Base-by-base conservation (phyloP, 1,140 invertebrate species). In the Calephelis nemesis region DNA sequence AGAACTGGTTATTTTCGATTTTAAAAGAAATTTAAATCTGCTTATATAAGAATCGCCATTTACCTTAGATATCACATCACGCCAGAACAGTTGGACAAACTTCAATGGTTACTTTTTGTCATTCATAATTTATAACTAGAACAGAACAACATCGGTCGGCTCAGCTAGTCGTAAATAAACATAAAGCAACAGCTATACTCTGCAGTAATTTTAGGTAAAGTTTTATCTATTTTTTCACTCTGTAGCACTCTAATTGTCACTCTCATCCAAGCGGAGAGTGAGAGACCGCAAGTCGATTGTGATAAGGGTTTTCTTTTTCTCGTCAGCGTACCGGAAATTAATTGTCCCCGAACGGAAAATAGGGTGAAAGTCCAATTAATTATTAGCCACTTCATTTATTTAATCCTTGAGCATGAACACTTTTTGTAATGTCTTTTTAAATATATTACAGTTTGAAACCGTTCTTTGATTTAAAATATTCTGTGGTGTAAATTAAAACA, bases 331-430 rank as follows among this genome's bases (percentile, higher is more conserved):
- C 81, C 83, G 87, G 86, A 91, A 91, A 91, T 91, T 89, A 90
- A 91, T 89, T 90, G 87, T 91, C 88, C 85, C 88, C 86, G 82
- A 90, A 91, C 88, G 83, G 86, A 90, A 91, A 91, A 91, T 88
- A 84, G 88, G 88, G 87, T 82, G 84, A 89, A 91, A 91, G 82
- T 91, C 86, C 86, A 90, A 91, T 91, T 91, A 91, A 91, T 91
- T 91, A 91, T 88, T 88, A 88, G 85, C 83, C 83, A 91, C 83
- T 91, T 88, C 87, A 91, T 90, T 91, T 91, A 90, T 91, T 88
- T 89, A 91, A 89, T 87, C 83, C 85, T 73, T 49, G 70, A 68
- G 71, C 78, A 79, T 84, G 87, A 85, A 82, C 84, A 30, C 19
- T 58, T 47, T 47, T 15, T 58, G 11, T 40, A 19, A 39, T 58